phyloP scores from a whole-genome alignment of 1,140 invertebrate genomes.

The Penaeus vannamei region DNA sequence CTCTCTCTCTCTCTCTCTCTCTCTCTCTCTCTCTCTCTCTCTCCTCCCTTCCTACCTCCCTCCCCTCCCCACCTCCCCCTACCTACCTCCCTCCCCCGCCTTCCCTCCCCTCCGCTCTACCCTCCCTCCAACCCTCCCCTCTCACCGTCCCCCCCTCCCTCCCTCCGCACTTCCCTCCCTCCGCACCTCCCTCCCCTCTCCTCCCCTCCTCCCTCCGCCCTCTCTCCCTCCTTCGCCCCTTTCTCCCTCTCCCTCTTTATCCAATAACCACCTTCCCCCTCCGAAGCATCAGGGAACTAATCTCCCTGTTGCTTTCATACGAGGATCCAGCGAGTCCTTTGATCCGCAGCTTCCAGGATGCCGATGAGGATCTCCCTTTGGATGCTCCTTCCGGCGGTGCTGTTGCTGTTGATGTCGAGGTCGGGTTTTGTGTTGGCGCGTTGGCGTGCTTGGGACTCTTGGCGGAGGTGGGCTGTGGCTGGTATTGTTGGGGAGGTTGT shows the following conservation, averaged over 20 bases:
- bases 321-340: not conserved
- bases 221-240: not conserved
- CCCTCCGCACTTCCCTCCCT: not conserved
- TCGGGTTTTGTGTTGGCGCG: too few species aligned
- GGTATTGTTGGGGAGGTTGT: too few species aligned
- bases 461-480: too few species aligned
- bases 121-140: conserved; percentile 17
- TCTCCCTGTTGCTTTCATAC: too few species aligned
- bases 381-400: not conserved
- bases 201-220: not conserved
- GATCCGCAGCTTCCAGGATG: not conserved
- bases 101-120: conserved; percentile 3
- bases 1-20: not conserved
- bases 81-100: not conserved
- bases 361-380: not conserved
- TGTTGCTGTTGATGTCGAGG: not conserved
- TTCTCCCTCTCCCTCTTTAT: not conserved
- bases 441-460: too few species aligned
- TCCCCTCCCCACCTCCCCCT: not conserved
- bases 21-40: not conserved
- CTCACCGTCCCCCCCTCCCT: not conserved
- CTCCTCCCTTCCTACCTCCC: not conserved
- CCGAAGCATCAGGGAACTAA: too few species aligned
- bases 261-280: not conserved
- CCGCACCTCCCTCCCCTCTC: not conserved